A percentile compares a stretch with the other conserved stretches of the same genome.
These are phyloP conservation scores for Chrysotoxum bicinctum DNA, from an alignment of 2,888 invertebrate genomes.

Conservation along the genomic window DNA sequence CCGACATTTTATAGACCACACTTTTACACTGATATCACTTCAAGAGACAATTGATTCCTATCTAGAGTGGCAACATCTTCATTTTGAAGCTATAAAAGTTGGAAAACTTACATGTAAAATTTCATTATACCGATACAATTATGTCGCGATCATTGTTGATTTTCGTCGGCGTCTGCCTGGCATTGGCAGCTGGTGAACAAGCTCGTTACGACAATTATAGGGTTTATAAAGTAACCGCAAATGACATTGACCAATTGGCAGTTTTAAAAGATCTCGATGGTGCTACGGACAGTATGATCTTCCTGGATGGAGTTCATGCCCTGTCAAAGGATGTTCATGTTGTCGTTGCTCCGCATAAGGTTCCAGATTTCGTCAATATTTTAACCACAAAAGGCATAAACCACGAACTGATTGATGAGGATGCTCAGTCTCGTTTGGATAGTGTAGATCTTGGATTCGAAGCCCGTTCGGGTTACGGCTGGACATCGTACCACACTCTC, in stretches of 20 bases:
- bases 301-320: conserved; percentile 80
- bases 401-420: conserved; percentile 81
- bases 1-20: background rate
- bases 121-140: background rate
- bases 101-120: background rate
- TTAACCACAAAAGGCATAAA: conserved; percentile 77
- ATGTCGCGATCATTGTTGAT: conserved; percentile 48
- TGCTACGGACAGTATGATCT: conserved; percentile 79
- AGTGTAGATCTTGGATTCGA: conserved; percentile 3
- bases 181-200: conserved; percentile 49
- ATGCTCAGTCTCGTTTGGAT: conserved; percentile 79
- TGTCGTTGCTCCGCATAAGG: conserved; percentile 74
- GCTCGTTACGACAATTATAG: conserved; percentile 83
- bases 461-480: conserved; percentile 72
- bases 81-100: background rate
- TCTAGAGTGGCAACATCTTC: background rate
- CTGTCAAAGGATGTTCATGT: conserved; percentile 79
- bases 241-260: conserved; percentile 81
- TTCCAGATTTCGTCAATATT: conserved; percentile 61
- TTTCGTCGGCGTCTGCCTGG: conserved; percentile 41
- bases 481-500: conserved; percentile 78
- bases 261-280: conserved; percentile 81
- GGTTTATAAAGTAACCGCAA: conserved; percentile 84
- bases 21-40: background rate
- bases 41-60: background rate